Conservation (phyloP, 2,113 vertebrate genomes). For the Okapia johnstoni region DNA sequence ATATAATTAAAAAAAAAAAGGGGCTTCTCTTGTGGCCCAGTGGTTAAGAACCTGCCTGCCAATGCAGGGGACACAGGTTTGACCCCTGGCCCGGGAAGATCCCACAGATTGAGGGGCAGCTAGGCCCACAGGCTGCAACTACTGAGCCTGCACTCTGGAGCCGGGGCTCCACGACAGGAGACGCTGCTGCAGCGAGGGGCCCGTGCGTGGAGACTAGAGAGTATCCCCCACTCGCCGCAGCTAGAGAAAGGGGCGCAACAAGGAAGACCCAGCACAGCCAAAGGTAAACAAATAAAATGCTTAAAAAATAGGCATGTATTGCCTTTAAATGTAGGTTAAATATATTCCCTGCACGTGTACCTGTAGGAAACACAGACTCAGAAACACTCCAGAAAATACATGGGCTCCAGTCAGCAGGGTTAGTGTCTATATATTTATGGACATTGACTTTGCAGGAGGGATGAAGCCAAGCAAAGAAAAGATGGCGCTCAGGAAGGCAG, state of each 20-base stretch:
- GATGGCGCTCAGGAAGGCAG: accelerated
- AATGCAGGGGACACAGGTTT: background rate
- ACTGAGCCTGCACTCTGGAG: accelerated
- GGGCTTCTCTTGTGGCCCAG: background rate
- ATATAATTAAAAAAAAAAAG: background rate
- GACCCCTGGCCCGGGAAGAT: background rate
- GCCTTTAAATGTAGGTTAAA: background rate
- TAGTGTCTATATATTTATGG: accelerated
- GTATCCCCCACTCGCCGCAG: background rate
- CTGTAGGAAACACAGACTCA: background rate
- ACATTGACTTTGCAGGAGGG: accelerated
- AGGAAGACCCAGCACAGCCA: accelerated
- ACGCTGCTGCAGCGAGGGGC: background rate
- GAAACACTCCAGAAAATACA: background rate
- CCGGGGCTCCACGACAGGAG: accelerated
- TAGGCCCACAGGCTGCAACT: background rate
- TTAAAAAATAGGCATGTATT: background rate
- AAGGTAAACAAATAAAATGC: accelerated
- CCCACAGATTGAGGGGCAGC: background rate
- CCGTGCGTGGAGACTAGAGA: accelerated
- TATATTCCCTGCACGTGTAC: background rate
- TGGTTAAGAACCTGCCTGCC: background rate
- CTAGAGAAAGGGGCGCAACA: background rate
- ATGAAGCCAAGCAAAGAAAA: background rate
- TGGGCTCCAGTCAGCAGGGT: accelerated